Evolutionary conservation across 2,888 invertebrate species (phyloP).

Genomic region (Molanna angustata): DNA sequence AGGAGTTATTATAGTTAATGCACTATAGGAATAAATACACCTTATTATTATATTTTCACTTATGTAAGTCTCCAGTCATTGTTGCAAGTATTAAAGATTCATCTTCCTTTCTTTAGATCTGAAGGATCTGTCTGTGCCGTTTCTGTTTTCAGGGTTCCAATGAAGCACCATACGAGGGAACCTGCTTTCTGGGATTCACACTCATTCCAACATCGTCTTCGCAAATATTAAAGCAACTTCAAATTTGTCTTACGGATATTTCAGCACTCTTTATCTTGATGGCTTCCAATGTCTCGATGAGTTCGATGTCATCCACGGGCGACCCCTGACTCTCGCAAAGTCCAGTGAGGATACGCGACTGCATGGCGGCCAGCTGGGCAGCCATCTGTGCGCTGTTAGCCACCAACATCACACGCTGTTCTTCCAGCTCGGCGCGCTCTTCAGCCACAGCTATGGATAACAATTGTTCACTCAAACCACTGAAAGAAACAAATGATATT

Average conservation of each 20-base stretch:
- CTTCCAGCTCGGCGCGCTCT: conserved; percentile 80
- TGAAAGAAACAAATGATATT: conserved; percentile 55
- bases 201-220: no score
- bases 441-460: conserved; percentile 82
- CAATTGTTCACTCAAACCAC: conserved; percentile 80
- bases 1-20: no score
- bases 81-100: no score
- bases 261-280: conserved; percentile 81
- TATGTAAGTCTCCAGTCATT: no score
- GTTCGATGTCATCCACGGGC: conserved; percentile 87
- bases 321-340: conserved; percentile 80
- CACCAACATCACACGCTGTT: conserved; percentile 74
- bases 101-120: no score
- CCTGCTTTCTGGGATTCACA: no score
- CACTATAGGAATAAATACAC: no score
- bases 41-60: no score
- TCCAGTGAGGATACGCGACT: conserved; percentile 84
- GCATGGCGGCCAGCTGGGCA: conserved; percentile 77
- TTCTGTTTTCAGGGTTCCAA: no score
- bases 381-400: conserved; percentile 77
- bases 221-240: no score
- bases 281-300: conserved; percentile 82
- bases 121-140: no score
- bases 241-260: conserved; percentile 69
- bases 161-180: no score